These are phyloP conservation scores for Elanoides forficatus DNA, from an alignment of 2,113 vertebrate species.

Conservation along the genomic window DNA sequence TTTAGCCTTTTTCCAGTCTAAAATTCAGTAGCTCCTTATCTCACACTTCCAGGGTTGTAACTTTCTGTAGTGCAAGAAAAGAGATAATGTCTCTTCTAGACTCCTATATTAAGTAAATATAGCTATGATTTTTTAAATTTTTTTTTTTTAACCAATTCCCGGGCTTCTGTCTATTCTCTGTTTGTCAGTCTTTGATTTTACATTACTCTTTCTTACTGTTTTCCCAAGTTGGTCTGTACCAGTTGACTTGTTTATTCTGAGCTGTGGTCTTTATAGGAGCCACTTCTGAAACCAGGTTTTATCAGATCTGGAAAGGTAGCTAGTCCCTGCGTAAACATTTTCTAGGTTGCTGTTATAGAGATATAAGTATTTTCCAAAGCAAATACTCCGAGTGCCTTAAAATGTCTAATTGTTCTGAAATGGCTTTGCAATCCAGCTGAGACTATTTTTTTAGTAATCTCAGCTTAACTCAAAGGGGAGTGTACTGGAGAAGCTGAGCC, in stretches of 20 bases:
- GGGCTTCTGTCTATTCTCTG: neutral
- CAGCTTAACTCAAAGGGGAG: neutral
- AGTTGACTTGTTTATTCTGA: neutral
- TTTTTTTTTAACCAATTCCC: neutral
- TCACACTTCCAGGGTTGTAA: neutral
- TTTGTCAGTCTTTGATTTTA: neutral
- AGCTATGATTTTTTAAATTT: neutral
- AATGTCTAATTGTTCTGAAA: neutral
- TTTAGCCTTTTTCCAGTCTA: neutral
- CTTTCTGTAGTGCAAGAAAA: neutral
- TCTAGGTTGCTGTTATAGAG: neutral
- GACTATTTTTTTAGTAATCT: neutral
- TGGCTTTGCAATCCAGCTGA: neutral
- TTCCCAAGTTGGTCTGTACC: neutral
- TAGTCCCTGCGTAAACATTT: neutral
- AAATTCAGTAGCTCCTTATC: neutral
- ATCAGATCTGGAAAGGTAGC: neutral
- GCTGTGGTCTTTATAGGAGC: neutral
- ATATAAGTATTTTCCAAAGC: neutral
- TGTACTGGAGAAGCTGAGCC: neutral
- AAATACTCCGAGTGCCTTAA: neutral
- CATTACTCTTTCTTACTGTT: neutral
- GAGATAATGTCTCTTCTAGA: neutral
- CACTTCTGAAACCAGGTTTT: neutral
- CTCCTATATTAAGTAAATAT: neutral